These are phyloP conservation scores for Ophioderma brevispina DNA, from an alignment of 35 echinoderm and acorn worm species.

Conservation along the genomic window DNA sequence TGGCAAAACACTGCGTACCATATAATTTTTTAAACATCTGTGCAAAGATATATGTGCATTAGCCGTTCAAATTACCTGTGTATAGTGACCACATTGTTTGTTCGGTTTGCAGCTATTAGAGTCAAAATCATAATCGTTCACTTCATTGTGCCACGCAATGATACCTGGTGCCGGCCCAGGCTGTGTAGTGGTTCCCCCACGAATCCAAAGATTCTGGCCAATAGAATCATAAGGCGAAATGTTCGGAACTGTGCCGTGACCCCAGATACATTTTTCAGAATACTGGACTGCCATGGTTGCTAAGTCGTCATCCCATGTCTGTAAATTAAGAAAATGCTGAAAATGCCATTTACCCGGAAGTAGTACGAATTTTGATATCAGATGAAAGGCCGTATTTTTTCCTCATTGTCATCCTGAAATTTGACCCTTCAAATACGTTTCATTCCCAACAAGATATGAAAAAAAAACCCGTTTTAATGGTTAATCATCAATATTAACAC, in stretches of 20 bases:
- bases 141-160: conserved; percentile 11
- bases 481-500: too few species aligned
- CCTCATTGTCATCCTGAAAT: too few species aligned
- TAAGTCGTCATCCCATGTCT: conserved; percentile 59
- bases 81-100: conserved; percentile 20
- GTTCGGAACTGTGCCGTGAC: conserved; percentile 19
- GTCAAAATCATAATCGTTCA: background rate
- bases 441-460: too few species aligned
- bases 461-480: too few species aligned
- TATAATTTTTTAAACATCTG: too few species aligned
- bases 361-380: too few species aligned
- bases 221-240: conserved; percentile 19
- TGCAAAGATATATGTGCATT: too few species aligned
- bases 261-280: conserved; percentile 39
- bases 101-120: background rate
- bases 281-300: conserved; percentile 47
- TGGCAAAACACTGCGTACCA: too few species aligned
- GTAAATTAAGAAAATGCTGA: background rate
- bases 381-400: too few species aligned
- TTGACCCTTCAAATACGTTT: too few species aligned
- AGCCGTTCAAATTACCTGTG: too few species aligned
- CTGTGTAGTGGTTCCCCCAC: background rate
- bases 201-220: conserved; percentile 56
- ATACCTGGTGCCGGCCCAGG: background rate
- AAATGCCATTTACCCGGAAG: too few species aligned